A percentile compares a stretch with the other conserved stretches of the same genome.
phyloP scores from a whole-genome alignment of 2,888 invertebrate genomes.

The Orchestes rusci region DNA sequence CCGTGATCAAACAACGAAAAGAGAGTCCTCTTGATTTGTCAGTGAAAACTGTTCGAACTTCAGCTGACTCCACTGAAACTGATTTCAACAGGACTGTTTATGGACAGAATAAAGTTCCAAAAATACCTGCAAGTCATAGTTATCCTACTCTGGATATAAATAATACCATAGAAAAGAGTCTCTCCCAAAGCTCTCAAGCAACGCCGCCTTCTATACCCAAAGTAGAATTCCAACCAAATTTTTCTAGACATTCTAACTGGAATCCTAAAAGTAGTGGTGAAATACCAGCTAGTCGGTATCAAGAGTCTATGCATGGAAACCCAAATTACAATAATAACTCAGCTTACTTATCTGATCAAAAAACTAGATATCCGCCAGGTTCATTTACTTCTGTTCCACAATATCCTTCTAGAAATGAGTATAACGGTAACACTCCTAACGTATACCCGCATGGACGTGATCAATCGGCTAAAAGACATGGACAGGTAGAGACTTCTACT shows the following conservation, averaged over 20 bases:
- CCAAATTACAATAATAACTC: no score
- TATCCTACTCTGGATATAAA: slow-evolving; percentile 36
- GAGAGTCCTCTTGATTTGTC: slow-evolving; percentile 83
- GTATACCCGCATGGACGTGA: slow-evolving; percentile 13
- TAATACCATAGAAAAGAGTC: slow-evolving; percentile 34
- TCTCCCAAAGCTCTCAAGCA: slow-evolving; percentile 31
- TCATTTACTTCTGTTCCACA: slow-evolving; percentile 6
- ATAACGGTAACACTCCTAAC: slow-evolving; percentile 5
- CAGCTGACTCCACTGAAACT: slow-evolving; percentile 77
- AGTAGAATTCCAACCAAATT: slow-evolving; percentile 74
- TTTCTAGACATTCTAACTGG: slow-evolving; percentile 36
- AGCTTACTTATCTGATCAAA: not conserved
- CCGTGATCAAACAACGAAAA: slow-evolving; percentile 44
- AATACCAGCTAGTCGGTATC: not conserved
- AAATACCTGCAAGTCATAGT: slow-evolving; percentile 35
- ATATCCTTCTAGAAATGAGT: slow-evolving; percentile 1
- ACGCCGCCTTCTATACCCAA: slow-evolving; percentile 52
- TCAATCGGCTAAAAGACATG: slow-evolving; percentile 37
- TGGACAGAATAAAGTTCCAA: slow-evolving; percentile 31
- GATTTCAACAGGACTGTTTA: slow-evolving; percentile 21
- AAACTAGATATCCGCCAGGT: not conserved
- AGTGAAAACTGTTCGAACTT: slow-evolving; percentile 80
- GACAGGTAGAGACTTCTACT: slow-evolving; percentile 34
- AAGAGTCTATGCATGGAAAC: no score
- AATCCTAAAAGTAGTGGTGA: not conserved